Base-by-base conservation (phyloP, 2,113 vertebrate genomes). In the Thinocorus orbignyianus region DNA sequence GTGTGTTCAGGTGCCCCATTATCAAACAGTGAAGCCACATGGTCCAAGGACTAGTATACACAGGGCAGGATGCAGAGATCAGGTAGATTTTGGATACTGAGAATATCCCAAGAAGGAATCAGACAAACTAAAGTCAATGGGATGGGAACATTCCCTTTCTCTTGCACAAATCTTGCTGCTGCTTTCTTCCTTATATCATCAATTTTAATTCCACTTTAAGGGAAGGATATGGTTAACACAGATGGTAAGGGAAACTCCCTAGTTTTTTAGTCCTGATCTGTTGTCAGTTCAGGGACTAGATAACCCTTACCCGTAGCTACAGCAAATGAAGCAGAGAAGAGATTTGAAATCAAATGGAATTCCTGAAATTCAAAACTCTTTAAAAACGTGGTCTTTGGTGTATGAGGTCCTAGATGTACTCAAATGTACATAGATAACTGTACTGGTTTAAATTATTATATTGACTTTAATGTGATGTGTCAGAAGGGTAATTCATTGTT, bases 1-100 rank as follows among this genome's bases (percentile, higher is more conserved):
- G 20, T 1, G 0, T 39, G 33, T 42, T 71, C 13, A 7, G 6
- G 5, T 80, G 31, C 10, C 22, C 19, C 16, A 6, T 13, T 22
- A n/a, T 28, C 22, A 55, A 88, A n/a, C 25, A 46, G n/a, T 9
- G 41, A 69, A 55, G 78, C 9, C 35, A 58, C 54, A 26, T 8
- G 18, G 41, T 17, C 31, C 8, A 28, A 62, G 24, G 49, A 49
- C 35, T 60, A 13, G 33, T 55, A 55, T 39, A 15, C 23, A 72
- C 33, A 42, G 48, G 30, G 6, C 25, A 80, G 31, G 5, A 9
- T 31, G 35, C 31, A 62, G 52, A 41, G 37, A 49, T 23, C 46
- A 37, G 26, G 26, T 7, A 8, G 8, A 64, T 25, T 2, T 13
- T 51, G 49, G 14, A 22, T 60, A 72, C 17, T 69, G 49, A n/a